Percentiles rank a stretch among this genome's conserved stretches.
Conservation (phyloP, 2,797 vertebrate species). For the Schizopygopsis malacanthus region DNA sequence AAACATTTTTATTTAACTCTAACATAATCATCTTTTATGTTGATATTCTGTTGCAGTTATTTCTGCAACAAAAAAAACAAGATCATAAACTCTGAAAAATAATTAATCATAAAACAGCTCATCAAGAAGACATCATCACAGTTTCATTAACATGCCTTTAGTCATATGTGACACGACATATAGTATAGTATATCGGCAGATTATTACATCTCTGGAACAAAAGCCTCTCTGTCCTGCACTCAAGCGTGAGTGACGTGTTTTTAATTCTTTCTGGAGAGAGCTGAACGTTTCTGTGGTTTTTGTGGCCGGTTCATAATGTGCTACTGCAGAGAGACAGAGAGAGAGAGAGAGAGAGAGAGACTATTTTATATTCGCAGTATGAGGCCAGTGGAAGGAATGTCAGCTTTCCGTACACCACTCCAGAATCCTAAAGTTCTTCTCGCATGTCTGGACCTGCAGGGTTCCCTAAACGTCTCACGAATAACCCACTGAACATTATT, state of each 20-base stretch:
- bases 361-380: conserved; percentile 47
- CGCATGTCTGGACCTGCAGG: conserved; percentile 52
- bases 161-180: neutral
- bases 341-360: conserved; percentile 28
- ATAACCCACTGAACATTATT: conserved; percentile 34
- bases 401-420: conserved; percentile 52
- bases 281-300: conserved; percentile 50
- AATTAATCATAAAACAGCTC: neutral
- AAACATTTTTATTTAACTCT: neutral
- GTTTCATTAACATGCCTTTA: conserved; percentile 19
- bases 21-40: neutral
- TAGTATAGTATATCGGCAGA: neutral
- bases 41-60: neutral
- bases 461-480: conserved; percentile 34
- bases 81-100: neutral
- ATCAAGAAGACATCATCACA: conserved; percentile 10
- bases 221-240: conserved; percentile 26
- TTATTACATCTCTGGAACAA: conserved; percentile 43
- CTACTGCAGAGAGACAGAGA: conserved; percentile 39
- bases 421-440: conserved; percentile 44
- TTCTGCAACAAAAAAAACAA: neutral
- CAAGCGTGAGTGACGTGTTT: conserved; percentile 11
- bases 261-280: conserved; percentile 46
- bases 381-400: conserved; percentile 52
- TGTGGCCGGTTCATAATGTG: conserved; percentile 44